phyloP scores from a whole-genome alignment of 2,113 vertebrate species.

The Rynchops niger region DNA sequence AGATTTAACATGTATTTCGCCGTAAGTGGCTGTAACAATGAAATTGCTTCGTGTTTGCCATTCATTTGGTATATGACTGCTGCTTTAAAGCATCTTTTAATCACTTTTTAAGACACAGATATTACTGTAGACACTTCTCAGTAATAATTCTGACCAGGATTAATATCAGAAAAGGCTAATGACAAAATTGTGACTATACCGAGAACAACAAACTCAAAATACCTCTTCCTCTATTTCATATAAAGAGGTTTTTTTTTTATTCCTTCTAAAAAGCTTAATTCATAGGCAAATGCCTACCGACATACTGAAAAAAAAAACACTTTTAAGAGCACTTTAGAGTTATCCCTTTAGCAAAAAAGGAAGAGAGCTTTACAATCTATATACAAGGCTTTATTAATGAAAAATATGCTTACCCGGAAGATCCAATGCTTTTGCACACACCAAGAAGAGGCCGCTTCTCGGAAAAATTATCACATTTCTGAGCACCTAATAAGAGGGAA shows the following conservation, averaged over 20 bases:
- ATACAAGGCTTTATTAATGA: neutral
- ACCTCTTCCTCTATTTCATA: neutral
- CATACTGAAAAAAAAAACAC: neutral
- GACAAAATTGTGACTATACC: neutral
- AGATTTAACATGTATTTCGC: neutral
- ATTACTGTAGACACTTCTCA: neutral
- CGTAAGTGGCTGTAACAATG: neutral
- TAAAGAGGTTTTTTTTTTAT: neutral
- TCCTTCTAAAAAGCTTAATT: neutral
- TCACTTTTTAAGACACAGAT: neutral
- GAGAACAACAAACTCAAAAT: neutral
- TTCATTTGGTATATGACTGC: neutral
- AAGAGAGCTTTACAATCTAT: neutral
- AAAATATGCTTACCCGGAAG: conserved; percentile 88
- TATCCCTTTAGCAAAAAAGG: neutral
- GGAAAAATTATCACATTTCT: conserved; percentile 89
- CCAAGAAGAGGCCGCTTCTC: conserved; percentile 95
- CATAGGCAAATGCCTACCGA: neutral
- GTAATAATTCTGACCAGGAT: neutral
- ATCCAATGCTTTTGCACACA: conserved; percentile 95
- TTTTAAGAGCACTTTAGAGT: neutral
- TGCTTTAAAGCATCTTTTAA: neutral
- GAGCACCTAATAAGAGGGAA: conserved; percentile 77
- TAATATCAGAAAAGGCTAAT: neutral
- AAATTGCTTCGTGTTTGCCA: neutral